Evolutionary conservation across 2,113 vertebrate species (phyloP).

Genomic region (Motacilla tschutschensis): DNA sequence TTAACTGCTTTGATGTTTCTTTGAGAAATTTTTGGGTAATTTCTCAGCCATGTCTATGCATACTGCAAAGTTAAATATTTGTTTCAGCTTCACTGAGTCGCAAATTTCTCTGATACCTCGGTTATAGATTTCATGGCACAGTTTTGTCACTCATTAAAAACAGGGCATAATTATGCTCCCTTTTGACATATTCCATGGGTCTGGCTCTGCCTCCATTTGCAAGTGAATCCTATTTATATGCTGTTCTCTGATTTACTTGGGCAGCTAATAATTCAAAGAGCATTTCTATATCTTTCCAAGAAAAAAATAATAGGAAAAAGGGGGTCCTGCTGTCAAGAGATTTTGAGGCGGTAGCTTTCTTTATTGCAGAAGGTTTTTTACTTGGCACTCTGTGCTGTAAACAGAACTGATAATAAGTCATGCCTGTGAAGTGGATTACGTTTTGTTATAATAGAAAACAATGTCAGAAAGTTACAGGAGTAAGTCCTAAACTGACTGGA

Average conservation of each 20-base stretch:
- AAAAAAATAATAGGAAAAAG: constrained; percentile 1
- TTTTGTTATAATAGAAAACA: neutral
- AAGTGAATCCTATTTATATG: constrained; percentile 38
- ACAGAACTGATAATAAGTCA: neutral
- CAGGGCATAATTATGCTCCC: constrained; percentile 1
- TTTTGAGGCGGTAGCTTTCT: neutral
- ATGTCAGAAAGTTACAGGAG: neutral
- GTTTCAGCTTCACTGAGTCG: constrained; percentile 43
- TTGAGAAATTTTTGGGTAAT: constrained; percentile 34
- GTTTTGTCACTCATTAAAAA: constrained; percentile 42
- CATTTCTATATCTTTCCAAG: constrained; percentile 11
- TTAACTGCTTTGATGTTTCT: constrained; percentile 12
- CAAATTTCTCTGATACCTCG: constrained; percentile 49
- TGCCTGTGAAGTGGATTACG: neutral
- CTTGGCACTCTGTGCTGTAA: neutral
- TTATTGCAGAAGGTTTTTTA: neutral
- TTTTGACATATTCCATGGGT: neutral
- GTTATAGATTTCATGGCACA: constrained; percentile 45
- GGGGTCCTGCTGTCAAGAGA: neutral
- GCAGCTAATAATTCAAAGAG: constrained; percentile 55
- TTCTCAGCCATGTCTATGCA: constrained; percentile 14
- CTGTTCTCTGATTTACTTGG: constrained; percentile 42
- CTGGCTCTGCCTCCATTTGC: constrained; percentile 14
- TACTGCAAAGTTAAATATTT: constrained; percentile 49
- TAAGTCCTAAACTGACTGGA: neutral